A percentile compares a stretch with the other conserved stretches of the same genome.
Conservation (phyloP, 1,140 invertebrate species). For the Lucilia sericata region DNA sequence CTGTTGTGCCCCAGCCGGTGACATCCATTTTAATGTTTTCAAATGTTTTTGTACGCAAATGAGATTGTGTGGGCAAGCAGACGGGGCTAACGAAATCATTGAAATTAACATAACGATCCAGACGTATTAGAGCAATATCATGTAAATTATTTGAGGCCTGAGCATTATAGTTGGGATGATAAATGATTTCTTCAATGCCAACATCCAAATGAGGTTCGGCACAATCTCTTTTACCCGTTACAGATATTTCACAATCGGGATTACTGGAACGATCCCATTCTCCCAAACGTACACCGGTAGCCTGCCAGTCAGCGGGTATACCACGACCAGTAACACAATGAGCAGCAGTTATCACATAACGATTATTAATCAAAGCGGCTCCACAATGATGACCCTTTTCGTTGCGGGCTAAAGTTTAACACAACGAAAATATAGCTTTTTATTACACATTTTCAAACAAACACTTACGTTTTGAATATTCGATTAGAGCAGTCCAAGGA, state of each 20-base stretch:
- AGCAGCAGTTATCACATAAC: conserved; percentile 71
- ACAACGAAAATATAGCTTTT: neutral
- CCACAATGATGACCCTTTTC: conserved; percentile 70
- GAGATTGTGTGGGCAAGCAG: conserved; percentile 76
- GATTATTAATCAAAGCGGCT: conserved; percentile 70
- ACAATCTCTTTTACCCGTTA: conserved; percentile 61
- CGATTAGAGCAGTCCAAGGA: conserved; percentile 76
- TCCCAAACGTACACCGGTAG: conserved; percentile 62
- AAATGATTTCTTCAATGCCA: conserved; percentile 67
- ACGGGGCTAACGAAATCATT: conserved; percentile 79
- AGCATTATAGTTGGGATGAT: conserved; percentile 73
- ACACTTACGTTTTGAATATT: conserved; percentile 56
- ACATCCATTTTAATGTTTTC: conserved; percentile 73
- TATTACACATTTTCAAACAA: neutral
- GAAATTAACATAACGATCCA: conserved; percentile 72
- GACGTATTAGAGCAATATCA: conserved; percentile 82
- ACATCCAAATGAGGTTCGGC: conserved; percentile 73
- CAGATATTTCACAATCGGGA: conserved; percentile 58
- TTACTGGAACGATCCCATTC: conserved; percentile 64
- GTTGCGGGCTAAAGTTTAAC: conserved; percentile 46
- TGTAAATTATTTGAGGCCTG: conserved; percentile 71
- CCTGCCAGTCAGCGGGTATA: conserved; percentile 68
- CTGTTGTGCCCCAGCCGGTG: conserved; percentile 85
- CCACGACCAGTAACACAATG: conserved; percentile 70
- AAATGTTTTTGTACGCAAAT: conserved; percentile 66